These are phyloP conservation scores for Metallyticus violacea DNA, from an alignment of 2,888 invertebrate genomes.

Conservation along the genomic window DNA sequence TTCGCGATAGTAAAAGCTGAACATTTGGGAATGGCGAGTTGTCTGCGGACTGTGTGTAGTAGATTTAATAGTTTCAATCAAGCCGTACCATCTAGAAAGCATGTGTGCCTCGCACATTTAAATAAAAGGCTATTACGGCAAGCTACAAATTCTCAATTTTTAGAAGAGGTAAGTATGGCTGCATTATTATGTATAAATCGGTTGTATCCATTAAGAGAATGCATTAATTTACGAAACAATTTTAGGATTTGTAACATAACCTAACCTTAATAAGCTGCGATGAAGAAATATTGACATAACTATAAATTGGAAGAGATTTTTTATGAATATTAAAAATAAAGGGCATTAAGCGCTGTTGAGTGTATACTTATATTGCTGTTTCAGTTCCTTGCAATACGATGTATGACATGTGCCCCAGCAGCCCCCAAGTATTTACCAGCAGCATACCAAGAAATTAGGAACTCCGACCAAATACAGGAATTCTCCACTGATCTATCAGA, in stretches of 20 bases:
- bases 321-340: too few relatives aligned
- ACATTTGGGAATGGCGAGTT: conserved; percentile 52
- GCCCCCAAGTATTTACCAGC: not conserved
- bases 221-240: too few relatives aligned
- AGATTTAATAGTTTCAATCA: conserved; percentile 55
- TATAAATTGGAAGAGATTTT: too few relatives aligned
- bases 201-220: not conserved
- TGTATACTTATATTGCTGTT: too few relatives aligned
- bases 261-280: not conserved
- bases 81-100: conserved; percentile 54
- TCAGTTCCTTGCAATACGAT: not conserved
- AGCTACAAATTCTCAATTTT: conserved; percentile 49
- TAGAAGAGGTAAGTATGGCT: conserved; percentile 52
- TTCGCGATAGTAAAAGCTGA: not conserved
- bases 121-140: conserved; percentile 50
- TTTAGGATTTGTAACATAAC: not conserved
- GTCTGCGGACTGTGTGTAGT: conserved; percentile 55
- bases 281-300: too few relatives aligned
- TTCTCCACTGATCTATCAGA: not conserved
- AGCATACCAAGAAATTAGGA: not conserved
- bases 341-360: too few relatives aligned
- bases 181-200: not conserved
- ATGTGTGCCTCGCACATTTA: conserved; percentile 48
- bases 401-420: not conserved
- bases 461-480: not conserved